These are phyloP conservation scores for Micromesistius poutassou DNA, from an alignment of 2,797 vertebrate species.

Conservation along the genomic window DNA sequence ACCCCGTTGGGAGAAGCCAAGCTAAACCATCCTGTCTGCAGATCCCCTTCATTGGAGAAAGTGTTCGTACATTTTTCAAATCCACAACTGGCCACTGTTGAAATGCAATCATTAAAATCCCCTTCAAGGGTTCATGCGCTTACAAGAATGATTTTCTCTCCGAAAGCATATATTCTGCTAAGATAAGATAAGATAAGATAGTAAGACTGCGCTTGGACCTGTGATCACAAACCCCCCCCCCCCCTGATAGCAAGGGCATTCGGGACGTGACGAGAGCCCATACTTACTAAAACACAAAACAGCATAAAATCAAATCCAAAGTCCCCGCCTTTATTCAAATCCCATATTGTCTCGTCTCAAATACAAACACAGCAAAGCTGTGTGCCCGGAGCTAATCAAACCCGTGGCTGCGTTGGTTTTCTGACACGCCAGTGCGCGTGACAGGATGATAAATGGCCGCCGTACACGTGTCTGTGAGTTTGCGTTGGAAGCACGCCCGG, in stretches of 20 bases:
- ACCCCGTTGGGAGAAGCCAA: too few species aligned
- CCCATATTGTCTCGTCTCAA: neutral
- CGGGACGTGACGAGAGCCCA: neutral
- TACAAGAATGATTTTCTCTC: too few species aligned
- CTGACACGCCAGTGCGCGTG: neutral
- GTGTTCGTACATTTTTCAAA: too few species aligned
- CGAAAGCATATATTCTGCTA: neutral
- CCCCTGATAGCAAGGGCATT: neutral
- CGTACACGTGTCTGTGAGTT: neutral
- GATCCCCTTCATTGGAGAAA: too few species aligned
- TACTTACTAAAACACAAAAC: neutral
- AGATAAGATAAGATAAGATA: neutral
- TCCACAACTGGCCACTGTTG: too few species aligned
- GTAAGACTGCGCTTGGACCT: neutral
- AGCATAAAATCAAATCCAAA: neutral
- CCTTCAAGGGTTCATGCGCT: too few species aligned
- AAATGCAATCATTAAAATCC: too few species aligned
- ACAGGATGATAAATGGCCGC: neutral
- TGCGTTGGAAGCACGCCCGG: neutral
- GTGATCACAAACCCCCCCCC: neutral
- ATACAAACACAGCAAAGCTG: neutral
- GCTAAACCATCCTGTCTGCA: too few species aligned
- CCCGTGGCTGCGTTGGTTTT: neutral
- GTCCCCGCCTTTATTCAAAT: neutral
- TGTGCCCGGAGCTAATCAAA: neutral